Evolutionary conservation across 2,888 invertebrate species (phyloP), one percentile per base, ranked within the genome.

Genomic region (Timandra comae): DNA sequence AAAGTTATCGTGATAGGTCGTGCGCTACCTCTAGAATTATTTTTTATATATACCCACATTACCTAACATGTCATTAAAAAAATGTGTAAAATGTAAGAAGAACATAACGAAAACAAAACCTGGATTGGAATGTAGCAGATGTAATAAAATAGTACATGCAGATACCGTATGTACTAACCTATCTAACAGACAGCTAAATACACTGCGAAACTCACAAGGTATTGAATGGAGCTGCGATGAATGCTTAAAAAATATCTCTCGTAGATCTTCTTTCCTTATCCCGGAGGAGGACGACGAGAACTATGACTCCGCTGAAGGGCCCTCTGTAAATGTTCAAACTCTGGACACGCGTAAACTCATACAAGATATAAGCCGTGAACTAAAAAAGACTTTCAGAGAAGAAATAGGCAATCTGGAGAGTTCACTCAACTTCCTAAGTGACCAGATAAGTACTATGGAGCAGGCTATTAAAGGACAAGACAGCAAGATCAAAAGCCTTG

Each of bases 371-470:
- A 34, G 38, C 13, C 33, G 44, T 3, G 44, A 49, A 23, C 2
- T 49, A 9, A 44, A 49, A 27, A 52, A 46, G 32, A 45, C 43
- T 2, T 39, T 49, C n/a, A 24, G 31, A 19, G 44, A 46, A 10
- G 46, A 51, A 24, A 36, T 50, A 2, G n/a, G 27, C 0, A 31
- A 27, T 6, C 37, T 51, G 0, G 43, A 44, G 13, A 34, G 10
- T 1, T 33, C 33, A 2, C 27, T 33, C 1, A 28, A 33, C 6
- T 34, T 12, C 9, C 8, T 34, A 3, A 29, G 29, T 27, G 22
- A 26, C 3, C 34, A 34, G 12, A 9, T 27, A 7, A 22, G 21
- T 4, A 27, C 26, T 6, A 25, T 33, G 16, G 26, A 33, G 12
- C 13, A 33, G 6, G 13, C 37, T 8, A 24, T 24, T 2, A 29